Evolutionary conservation across 2,888 invertebrate genomes (phyloP).

Genomic region (Philereme vetulata): DNA sequence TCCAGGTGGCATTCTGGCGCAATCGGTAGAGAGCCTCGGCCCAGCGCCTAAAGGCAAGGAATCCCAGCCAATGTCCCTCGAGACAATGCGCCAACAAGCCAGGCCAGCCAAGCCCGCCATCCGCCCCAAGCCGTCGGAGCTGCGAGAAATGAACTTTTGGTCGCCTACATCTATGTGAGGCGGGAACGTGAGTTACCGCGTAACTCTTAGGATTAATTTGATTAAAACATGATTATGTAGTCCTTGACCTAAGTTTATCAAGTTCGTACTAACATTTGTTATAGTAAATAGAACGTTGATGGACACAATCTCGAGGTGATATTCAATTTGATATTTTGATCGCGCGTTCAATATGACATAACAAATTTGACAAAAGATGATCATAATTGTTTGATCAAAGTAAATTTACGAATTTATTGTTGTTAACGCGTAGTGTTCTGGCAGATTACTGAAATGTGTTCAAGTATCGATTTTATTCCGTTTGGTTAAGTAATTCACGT

Average conservation of each 20-base stretch:
- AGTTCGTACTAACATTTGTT: conserved; percentile 28
- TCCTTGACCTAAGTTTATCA: conserved; percentile 18
- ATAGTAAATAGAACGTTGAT: conserved; percentile 9
- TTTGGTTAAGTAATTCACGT: neutral
- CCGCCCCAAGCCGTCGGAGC: conserved; percentile 82
- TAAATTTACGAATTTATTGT: conserved; percentile 14
- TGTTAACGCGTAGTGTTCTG: conserved; percentile 8
- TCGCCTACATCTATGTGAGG: conserved; percentile 92
- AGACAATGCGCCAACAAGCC: conserved; percentile 51
- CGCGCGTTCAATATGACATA: neutral
- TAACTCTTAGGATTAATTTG: conserved; percentile 26
- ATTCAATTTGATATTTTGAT: conserved; percentile 11
- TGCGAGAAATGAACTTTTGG: conserved; percentile 93
- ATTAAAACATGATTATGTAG: neutral
- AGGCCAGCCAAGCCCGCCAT: conserved; percentile 55
- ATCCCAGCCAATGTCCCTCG: conserved; percentile 42
- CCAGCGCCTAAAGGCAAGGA: conserved; percentile 63
- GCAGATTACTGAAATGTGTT: conserved; percentile 4
- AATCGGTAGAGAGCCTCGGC: conserved; percentile 76
- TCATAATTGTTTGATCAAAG: neutral
- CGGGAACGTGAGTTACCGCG: conserved; percentile 23
- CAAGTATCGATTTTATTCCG: conserved; percentile 13
- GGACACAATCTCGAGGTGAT: conserved; percentile 5
- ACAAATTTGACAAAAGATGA: conserved; percentile 10
- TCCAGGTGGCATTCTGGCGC: conserved; percentile 61